Base-by-base conservation (phyloP, 35 echinoderm and acorn worm genomes). In the Heliocidaris erythrogramma region DNA sequence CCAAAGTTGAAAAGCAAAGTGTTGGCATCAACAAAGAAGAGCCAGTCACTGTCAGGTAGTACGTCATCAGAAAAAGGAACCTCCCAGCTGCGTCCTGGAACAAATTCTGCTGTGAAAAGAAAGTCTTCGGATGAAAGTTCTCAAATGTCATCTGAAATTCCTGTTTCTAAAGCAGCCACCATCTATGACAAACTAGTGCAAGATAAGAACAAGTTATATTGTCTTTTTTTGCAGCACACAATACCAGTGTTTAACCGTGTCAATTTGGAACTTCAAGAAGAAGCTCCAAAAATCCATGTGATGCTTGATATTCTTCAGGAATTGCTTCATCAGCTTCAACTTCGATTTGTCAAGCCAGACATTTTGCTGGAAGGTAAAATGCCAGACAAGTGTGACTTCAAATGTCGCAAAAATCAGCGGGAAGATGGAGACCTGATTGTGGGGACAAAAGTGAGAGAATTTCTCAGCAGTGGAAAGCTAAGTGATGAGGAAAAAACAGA, bases 241-340 rank as follows among this genome's bases (percentile, higher is more conserved):
- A 96, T 96, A 61, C 94, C 96, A 71, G 78, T 96, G 30, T 96
- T 96, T 56, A 96, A 96, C 90, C 94, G 49, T 47, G 86, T 87
- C 30, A 88, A 89, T 95, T 90, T 52, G 17, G 49, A 88, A 49
- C 65, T 95, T 47, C 5, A 92, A 52, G 49, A 92, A 52, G 49
- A 92, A 52, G 42, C 35, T 7, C 90, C 35, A 50, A 92, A 92
- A 92, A 49, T 92, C 12, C 90, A 92, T 92, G 47, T 92, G 90
- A 92, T 92, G 90, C 90, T 92, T 48, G 42, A 92, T 92, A 92
- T 92, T 92, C 90, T 92, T 92, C 90, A 92, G 90, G 90, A 92
- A 48, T 92, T 92, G 24, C 90, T 92, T 52, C 49, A 48, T 52
- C 90, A 92, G 47, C 90, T 92, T 92, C 90, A 92, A 49, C 90